Base-by-base conservation (phyloP, 1,140 invertebrate genomes). In the Drosophila bocqueti region DNA sequence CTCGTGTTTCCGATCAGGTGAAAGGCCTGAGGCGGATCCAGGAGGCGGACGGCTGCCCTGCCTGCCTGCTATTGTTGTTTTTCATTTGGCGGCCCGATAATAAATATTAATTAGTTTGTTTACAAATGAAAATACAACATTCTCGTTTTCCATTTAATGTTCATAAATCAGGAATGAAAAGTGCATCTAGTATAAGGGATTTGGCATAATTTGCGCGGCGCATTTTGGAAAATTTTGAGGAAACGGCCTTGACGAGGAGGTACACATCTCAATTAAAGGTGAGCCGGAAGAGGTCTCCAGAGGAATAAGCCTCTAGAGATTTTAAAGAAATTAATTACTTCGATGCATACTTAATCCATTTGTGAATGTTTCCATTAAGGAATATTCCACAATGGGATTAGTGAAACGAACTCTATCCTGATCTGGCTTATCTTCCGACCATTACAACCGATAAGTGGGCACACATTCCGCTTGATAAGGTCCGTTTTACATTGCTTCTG, bases 61-160 rank as follows among this genome's bases (percentile, higher is more conserved):
- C 2, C 42, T 4, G 8, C n/a, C 38, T 11, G 42, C 57, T 82
- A 61, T 76, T 79, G 59, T 76, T 79, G 42, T 71, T 66, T 60
- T 52, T 26, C 46, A 47, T 63, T 64, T 45, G 66, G 57, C 62
- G 43, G 36, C 59, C 60, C 49, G 46, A 80, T 69, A 84, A 87
- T 86, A 89, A 83, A 84, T 83, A 89, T 81, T 89, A 81, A 89
- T 89, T 84, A 71, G 81, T 81, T 89, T 89, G 84, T 89, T 89
- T 89, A 89, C 81, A 89, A 52, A 47, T 66, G 46, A 68, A 81
- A 75, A 83, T 79, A 63, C 69, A 65, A 86, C 81, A 86, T 68
- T 86, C 75, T 59, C 67, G 54, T 71, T 71, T 68, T 68, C 55
- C 59, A 86, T 86, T 86, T 72, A 72, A 76, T 61, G 75, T 54